Evolutionary conservation across 2,113 vertebrate genomes (phyloP), one percentile per base, ranked within the genome.

Genomic region (Mus pahari): DNA sequence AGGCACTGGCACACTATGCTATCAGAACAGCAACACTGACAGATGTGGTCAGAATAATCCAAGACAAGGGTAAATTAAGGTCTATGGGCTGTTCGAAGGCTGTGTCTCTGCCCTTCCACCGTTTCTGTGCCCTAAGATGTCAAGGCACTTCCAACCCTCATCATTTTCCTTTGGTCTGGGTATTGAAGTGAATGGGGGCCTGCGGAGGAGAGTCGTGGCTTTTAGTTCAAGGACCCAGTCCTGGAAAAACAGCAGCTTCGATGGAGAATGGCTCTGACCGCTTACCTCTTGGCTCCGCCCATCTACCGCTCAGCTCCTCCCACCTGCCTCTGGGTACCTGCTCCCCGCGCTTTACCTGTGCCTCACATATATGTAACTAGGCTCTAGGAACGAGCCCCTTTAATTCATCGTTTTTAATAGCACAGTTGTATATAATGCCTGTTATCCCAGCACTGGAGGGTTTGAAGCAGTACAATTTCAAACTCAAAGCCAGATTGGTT

Each of bases 341-440:
- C 26, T 55, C 19, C 45, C 17, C 48, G 5, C n/a, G 33, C 28
- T 78, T 79, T 64, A 64, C 14, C 20, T 71, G 1, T 12, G 39
- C n/a, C 75, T 91, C 26, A 53, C 20, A 45, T 13, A 45, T 71
- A 3, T 39, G 17, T 19, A 0, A 58, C 26, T 66, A 74, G 42
- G 79, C 42, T 73, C 68, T 91, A 83, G 89, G 64, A 89, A 92
- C 4, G 9, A 33, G 0, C 4, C 11, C 39, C 9, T 95, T 96
- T 86, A 45, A 58, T 86, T 86, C 73, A 87, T 75, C 91, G 36
- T 71, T 64, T 64, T 94, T 77, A 93, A 53, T 84, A 92, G 93
- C 64, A 73, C 20, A 64, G 82, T 45, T 64, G 16, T 45, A 31
- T 62, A 45, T 31, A 33, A n/a, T 8, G 10, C 31, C 31, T 48